phyloP scores from a whole-genome alignment of 2,113 vertebrate species.

The Lontra canadensis region DNA sequence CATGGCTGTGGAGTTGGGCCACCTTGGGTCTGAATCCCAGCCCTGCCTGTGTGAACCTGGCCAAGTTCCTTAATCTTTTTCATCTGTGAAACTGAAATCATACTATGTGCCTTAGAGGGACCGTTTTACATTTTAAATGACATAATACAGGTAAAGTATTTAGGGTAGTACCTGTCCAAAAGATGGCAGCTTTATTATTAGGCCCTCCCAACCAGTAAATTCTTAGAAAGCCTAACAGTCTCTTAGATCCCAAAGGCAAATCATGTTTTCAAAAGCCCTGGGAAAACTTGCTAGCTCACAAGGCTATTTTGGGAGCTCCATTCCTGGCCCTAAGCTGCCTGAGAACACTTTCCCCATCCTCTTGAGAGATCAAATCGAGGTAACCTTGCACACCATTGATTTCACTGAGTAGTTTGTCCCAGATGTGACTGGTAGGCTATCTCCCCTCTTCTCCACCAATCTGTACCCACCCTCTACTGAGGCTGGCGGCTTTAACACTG shows the following conservation, averaged over 20 bases:
- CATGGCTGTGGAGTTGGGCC: background rate
- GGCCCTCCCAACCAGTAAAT: background rate
- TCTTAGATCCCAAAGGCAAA: background rate
- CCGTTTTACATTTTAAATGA: background rate
- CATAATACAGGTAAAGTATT: background rate
- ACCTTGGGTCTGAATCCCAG: background rate
- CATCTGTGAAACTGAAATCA: background rate
- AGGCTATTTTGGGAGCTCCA: background rate
- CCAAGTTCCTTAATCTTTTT: background rate
- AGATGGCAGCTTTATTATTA: constrained; percentile 10
- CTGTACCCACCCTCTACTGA: background rate
- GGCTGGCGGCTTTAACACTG: background rate
- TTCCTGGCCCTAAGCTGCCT: background rate
- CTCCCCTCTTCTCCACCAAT: background rate
- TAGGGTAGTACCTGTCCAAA: background rate
- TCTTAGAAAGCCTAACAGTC: background rate
- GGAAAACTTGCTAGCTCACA: background rate
- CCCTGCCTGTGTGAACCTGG: background rate
- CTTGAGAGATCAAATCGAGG: background rate
- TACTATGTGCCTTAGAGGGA: background rate
- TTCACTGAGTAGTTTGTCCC: background rate
- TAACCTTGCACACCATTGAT: background rate
- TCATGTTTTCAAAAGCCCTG: background rate
- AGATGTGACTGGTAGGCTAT: background rate
- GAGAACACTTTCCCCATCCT: background rate